Base-by-base conservation (phyloP, 2,113 vertebrate genomes). In the Halcyon malimbica region DNA sequence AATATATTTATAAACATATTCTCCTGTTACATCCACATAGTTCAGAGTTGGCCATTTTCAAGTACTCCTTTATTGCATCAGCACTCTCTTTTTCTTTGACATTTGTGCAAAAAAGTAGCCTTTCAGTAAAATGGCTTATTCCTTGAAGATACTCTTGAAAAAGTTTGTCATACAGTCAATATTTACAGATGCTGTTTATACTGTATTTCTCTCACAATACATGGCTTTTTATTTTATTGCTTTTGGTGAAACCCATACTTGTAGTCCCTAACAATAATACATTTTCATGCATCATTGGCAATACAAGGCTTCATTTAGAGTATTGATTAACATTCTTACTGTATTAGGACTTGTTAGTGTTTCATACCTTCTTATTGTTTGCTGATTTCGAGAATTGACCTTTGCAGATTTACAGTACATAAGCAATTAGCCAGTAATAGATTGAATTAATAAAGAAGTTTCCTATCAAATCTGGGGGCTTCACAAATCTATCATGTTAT, bases 271-370 rank as follows among this genome's bases (percentile, higher is more conserved):
- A 89, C 90, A 96, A 79, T 90, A 93, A 95, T 63, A 88, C 59
- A 71, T 83, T 97, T 96, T 94, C 89, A 96, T 97, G 95, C 91
- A 87, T 95, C 87, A 57, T 29, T 95, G 87, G 83, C 90, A 94
- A 85, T 78, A 73, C 65, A 96, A 91, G 59, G 60, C 69, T 88
- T 96, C 84, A 76, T 96, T 83, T 93, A 87, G 69, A 8, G 48
- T 97, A 93, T 97, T 94, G 91, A 96, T 97, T 94, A 97, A 91
- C 92, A 31, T 85, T 94, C 89, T 90, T 75, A 60, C 17, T 87
- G 54, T 94, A 81, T 96, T 95, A 92, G 69, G 83, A 87, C 89
- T 96, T 93, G 90, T 83, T 86, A 90, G 51, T 73, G 63, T 57
- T 68, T 92, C 75, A 33, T 48, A 76, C 80, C 91, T 83, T 88